phyloP scores from a whole-genome alignment of 2,797 vertebrate species.

The Sandelia bainsii region DNA sequence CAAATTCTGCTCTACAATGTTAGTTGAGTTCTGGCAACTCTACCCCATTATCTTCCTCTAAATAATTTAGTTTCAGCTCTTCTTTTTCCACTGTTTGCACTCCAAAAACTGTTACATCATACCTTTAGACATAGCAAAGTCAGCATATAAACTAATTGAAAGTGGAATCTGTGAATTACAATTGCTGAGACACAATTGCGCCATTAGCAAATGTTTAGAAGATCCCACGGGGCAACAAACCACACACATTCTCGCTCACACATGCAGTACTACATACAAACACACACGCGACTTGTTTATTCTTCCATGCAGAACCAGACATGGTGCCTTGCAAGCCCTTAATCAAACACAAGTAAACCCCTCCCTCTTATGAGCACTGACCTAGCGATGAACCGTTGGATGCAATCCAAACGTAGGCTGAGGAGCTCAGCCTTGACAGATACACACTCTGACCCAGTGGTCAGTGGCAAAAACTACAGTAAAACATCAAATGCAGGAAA shows the following conservation, averaged over 20 bases:
- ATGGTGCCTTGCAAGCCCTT: constrained; percentile 68
- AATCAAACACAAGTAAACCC: constrained; percentile 74
- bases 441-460: constrained; percentile 18
- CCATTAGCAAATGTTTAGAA: constrained; percentile 68
- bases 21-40: constrained; percentile 34
- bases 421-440: constrained; percentile 37
- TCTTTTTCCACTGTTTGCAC: constrained; percentile 55
- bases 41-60: constrained; percentile 52
- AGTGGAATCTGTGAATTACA: constrained; percentile 64
- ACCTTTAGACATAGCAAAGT: constrained; percentile 46
- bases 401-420: constrained; percentile 47
- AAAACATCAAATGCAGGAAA: constrained; percentile 26
- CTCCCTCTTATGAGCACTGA: constrained; percentile 66
- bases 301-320: constrained; percentile 77
- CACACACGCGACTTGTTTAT: constrained; percentile 75
- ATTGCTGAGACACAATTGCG: constrained; percentile 59
- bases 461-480: constrained; percentile 11
- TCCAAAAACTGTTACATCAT: constrained; percentile 56
- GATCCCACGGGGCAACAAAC: constrained; percentile 64
- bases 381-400: constrained; percentile 72
- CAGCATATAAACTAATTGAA: constrained; percentile 61
- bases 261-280: constrained; percentile 43
- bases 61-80: constrained; percentile 61
- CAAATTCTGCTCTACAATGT: constrained; percentile 45
- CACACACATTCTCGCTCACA: constrained; percentile 42